Base-by-base conservation (phyloP, 2,113 vertebrate species). In the Mesocricetus auratus region DNA sequence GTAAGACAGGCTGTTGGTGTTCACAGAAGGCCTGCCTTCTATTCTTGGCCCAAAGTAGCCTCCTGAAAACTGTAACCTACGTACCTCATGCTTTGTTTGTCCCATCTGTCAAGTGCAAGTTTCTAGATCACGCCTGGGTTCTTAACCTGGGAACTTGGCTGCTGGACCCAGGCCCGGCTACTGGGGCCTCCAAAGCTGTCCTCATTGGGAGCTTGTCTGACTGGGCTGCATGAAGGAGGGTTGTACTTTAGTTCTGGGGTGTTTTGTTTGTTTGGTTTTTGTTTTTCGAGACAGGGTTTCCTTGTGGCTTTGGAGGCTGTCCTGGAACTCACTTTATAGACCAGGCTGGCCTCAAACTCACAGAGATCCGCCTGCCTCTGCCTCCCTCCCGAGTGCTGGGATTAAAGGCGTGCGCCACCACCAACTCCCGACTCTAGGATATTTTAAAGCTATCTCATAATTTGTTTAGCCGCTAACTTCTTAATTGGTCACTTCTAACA, bases 371-470 rank as follows among this genome's bases (percentile, higher is more conserved):
- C n/a, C n/a, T n/a, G n/a, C n/a, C n/a, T n/a, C n/a, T n/a, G n/a
- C n/a, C n/a, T n/a, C n/a, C n/a, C n/a, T n/a, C n/a, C n/a, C n/a
- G n/a, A n/a, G n/a, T n/a, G n/a, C n/a, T n/a, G n/a, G n/a, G n/a
- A n/a, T n/a, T n/a, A n/a, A n/a, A n/a, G n/a, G n/a, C n/a, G n/a
- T n/a, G n/a, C n/a, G n/a, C n/a, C n/a, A n/a, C n/a, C n/a, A n/a
- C n/a, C n/a, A n/a, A n/a, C n/a, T n/a, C n/a, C n/a, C n/a, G 5
- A 69, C 58, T 90, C 69, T 90, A 21, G 47, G 78, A 17, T 58
- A 74, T 83, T 79, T 91, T 74, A 85, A 94, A 94, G 75, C 89
- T 95, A 58, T 93, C n/a, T n/a, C 66, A 91, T 53, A 79, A 9
- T 22, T 87, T 90, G 53, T 64, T 66, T 94, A 83, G 47, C 8